These are phyloP conservation scores for Adelphocoris suturalis DNA, from an alignment of 2,888 invertebrate species.

Conservation along the genomic window DNA sequence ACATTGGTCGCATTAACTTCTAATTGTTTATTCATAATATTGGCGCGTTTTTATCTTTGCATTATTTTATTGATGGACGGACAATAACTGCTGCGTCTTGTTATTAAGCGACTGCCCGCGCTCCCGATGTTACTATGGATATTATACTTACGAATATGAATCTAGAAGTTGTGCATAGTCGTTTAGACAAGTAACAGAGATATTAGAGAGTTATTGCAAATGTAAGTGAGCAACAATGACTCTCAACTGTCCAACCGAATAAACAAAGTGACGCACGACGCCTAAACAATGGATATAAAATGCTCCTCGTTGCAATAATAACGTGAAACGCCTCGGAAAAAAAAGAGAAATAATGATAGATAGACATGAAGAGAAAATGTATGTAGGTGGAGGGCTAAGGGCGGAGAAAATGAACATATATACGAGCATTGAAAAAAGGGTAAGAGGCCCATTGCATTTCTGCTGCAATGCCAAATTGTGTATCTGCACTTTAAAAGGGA, in stretches of 20 bases:
- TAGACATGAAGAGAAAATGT: conserved; percentile 40
- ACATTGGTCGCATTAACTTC: too few species aligned
- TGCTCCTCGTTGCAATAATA: conserved; percentile 8
- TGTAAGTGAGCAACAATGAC: not conserved
- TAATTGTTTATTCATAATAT: too few species aligned
- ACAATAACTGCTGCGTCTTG: too few species aligned
- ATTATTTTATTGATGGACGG: too few species aligned
- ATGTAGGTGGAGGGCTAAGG: conserved; percentile 44
- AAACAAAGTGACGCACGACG: not conserved
- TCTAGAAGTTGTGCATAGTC: not conserved
- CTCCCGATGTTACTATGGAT: too few species aligned
- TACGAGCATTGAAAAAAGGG: conserved; percentile 70
- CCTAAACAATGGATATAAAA: conserved; percentile 52
- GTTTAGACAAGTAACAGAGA: not conserved
- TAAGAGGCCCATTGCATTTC: conserved; percentile 70
- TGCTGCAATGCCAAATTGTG: conserved; percentile 73
- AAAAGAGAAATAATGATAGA: conserved; percentile 59
- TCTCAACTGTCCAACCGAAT: not conserved
- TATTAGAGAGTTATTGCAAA: not conserved
- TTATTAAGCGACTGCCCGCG: too few species aligned
- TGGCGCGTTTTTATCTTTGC: too few species aligned
- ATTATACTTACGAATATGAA: too few species aligned
- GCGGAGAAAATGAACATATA: conserved; percentile 44
- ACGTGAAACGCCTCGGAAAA: not conserved
- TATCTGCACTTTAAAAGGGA: conserved; percentile 72